Percentiles rank a stretch among this genome's conserved stretches.
phyloP scores from a whole-genome alignment of 2,888 invertebrate species.

The Deroplatys truncata region DNA sequence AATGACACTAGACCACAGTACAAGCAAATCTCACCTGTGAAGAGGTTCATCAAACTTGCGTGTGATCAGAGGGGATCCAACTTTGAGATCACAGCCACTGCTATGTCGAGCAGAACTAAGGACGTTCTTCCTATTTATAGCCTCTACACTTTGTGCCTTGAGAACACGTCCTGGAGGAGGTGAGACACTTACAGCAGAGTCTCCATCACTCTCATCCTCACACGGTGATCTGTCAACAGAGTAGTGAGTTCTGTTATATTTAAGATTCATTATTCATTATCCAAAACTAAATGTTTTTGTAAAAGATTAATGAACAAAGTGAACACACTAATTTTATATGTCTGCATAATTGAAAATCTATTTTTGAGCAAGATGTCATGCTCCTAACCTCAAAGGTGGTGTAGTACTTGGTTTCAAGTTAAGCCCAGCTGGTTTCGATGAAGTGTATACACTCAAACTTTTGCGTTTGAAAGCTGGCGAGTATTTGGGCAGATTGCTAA shows the following conservation, averaged over 20 bases:
- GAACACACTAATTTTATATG: too few relatives aligned
- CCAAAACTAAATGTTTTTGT: too few relatives aligned
- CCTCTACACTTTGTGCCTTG: slow-evolving; percentile 76
- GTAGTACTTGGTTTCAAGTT: background rate
- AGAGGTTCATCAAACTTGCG: slow-evolving; percentile 52
- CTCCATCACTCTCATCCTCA: slow-evolving; percentile 74
- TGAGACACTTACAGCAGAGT: slow-evolving; percentile 83
- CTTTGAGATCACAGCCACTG: slow-evolving; percentile 70
- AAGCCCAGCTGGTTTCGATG: slow-evolving; percentile 40
- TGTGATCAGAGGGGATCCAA: slow-evolving; percentile 66
- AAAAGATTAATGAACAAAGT: too few relatives aligned
- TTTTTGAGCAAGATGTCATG: background rate
- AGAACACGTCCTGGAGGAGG: slow-evolving; percentile 65
- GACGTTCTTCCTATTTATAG: slow-evolving; percentile 81
- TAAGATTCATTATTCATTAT: background rate
- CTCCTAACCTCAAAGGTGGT: background rate
- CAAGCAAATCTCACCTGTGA: background rate
- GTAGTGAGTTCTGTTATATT: background rate
- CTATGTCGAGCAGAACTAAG: slow-evolving; percentile 81
- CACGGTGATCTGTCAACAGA: slow-evolving; percentile 31
- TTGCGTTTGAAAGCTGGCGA: slow-evolving; percentile 78
- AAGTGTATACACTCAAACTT: slow-evolving; percentile 61
- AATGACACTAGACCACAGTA: too few relatives aligned
- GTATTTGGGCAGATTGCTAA: slow-evolving; percentile 65
- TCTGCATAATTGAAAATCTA: background rate